Base-by-base conservation (phyloP, 2,888 invertebrate species). In the Clanis bilineata region DNA sequence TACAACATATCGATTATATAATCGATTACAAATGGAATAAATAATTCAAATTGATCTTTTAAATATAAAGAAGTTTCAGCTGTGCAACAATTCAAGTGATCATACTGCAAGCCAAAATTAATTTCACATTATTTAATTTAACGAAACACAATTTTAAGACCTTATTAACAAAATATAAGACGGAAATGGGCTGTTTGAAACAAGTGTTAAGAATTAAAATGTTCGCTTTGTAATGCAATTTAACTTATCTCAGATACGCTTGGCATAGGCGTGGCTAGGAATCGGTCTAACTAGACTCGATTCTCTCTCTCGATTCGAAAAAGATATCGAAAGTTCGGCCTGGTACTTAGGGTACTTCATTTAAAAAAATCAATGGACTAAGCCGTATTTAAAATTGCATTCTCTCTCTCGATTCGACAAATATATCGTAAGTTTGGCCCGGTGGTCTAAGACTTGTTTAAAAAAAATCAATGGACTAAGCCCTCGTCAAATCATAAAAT, bases 111-210 rank as follows among this genome's bases (percentile, higher is more conserved):
- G 32, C 32, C 32, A 32, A 32, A 32, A 32, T 32, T 25, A 25
- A 25, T 25, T 25, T 25, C 6, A 25, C 6, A 25, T 25, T 25
- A 25, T 25, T 25, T 25, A 36, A 36, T 36, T n/a, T n/a, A n/a
- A n/a, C n/a, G n/a, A 10, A 36, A 36, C 36, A 12, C n/a, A 12
- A 1, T 41, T 18, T 18, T 18, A 51, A 18, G 18, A 28, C 10
- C 28, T 28, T 28, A 6, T 15, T 18, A 32, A 25, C 9, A 47
- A 15, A 41, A 18, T 41, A 28, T 51, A 51, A 51, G 32, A 51
- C 51, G 51, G 51, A 32, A 51, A 28, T 15, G 51, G 28, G 28
- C 28, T 51, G 28, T 60, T 62, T 41, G 38, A 39, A 51, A 28
- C 25, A 18, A 51, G 51, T 32, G 32, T 32, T 51, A 32, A 51